Evolutionary conservation across 2,113 vertebrate genomes (phyloP).

Genomic region (Oplegnathus fasciatus): DNA sequence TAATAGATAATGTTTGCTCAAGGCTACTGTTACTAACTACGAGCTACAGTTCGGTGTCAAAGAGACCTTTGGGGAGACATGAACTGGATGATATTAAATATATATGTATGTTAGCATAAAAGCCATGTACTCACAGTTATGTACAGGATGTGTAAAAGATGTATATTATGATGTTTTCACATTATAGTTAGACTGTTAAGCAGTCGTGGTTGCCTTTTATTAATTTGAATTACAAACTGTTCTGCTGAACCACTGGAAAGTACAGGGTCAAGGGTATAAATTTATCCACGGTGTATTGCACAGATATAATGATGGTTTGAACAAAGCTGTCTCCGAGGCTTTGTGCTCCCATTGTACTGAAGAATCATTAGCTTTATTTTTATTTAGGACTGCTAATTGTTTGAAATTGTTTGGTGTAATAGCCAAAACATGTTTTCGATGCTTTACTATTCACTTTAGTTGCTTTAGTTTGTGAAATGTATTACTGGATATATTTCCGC

Average conservation of each 20-base stretch:
- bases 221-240: slow-evolving; percentile 51
- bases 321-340: slow-evolving; percentile 33
- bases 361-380: neutral
- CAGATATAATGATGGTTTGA: slow-evolving; percentile 74
- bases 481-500: neutral
- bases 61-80: neutral
- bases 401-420: neutral
- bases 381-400: neutral
- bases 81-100: neutral
- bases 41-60: neutral
- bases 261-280: slow-evolving; percentile 43
- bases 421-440: neutral
- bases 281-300: slow-evolving; percentile 71
- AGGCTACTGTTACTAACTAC: slow-evolving; percentile 34
- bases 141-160: neutral
- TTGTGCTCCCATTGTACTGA: neutral
- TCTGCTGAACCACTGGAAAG: slow-evolving; percentile 50
- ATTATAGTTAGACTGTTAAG: neutral
- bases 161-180: neutral
- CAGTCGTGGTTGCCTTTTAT: slow-evolving; percentile 23
- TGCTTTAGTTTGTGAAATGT: neutral
- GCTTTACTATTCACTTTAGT: neutral
- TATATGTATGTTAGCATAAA: neutral
- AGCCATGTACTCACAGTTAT: neutral
- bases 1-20: slow-evolving; percentile 35